Evolutionary conservation across 2,797 vertebrate species (phyloP), one percentile per base, ranked within the genome.

Genomic region (Brachymystax lenok): DNA sequence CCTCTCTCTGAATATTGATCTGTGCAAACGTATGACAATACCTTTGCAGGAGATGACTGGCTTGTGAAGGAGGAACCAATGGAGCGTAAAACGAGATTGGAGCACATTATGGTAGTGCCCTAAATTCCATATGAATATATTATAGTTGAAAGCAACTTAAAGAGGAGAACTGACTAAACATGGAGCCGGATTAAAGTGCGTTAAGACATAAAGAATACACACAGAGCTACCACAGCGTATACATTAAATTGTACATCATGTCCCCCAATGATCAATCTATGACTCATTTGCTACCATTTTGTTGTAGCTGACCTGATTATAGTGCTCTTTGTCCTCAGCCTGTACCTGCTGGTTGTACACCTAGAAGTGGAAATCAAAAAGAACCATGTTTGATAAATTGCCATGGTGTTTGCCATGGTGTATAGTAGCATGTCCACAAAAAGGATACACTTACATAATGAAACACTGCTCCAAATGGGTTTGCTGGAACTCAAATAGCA

Each of bases 1-100:
- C 77, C 73, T 84, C 24, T 63, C 67, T 83, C 52, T 52, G 66
- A 52, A 73, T 80, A 87, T 81, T 86, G 81, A 91, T 87, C 74
- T 77, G 66, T 16, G 69, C 61, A 84, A 70, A 72, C 21, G 17
- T 76, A 72, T 69, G 71, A 87, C 76, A 74, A 75, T 69, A 79
- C 73, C 54, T 61, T 88, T 74, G 54, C 24, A 70, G 51, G 14
- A 68, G 19, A 27, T 33, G 17, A 46, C 17, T 76, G 19, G 27
- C 35, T 80, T 21, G 12, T 16, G 19, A 14, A 86, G 74, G 5
- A 72, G 66, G 56, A 86, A 77, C 72, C 77, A 87, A 72, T 87
- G 71, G 80, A 76, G 70, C 66, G 1, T 75, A 75, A 83, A 77
- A 79, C 76, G 12, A 74, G 77, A 78, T 80, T 80, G 71, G 64